Evolutionary conservation across 2,113 vertebrate genomes (phyloP).

Genomic region (Catagonus wagneri): DNA sequence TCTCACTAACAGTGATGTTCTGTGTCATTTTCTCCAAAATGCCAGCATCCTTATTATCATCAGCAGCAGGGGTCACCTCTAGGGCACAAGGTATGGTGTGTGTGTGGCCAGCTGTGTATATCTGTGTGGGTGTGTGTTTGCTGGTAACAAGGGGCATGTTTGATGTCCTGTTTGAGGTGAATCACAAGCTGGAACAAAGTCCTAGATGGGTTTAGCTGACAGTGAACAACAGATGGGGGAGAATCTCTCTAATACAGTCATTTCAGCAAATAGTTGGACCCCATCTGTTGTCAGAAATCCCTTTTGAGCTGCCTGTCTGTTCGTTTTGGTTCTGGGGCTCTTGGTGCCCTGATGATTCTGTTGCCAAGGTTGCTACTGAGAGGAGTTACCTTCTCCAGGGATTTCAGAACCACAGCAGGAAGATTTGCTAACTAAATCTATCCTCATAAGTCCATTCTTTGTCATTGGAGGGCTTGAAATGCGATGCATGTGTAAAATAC

Average conservation of each 20-base stretch:
- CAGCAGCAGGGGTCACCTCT: neutral
- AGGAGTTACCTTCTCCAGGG: constrained; percentile 55
- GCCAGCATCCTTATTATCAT: neutral
- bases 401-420: constrained; percentile 60
- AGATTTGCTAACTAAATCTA: neutral
- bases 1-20: constrained; percentile 1
- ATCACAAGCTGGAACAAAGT: constrained; percentile 45
- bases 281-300: constrained; percentile 3
- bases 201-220: neutral
- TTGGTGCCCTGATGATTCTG: constrained; percentile 61
- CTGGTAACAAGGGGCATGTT: constrained; percentile 45
- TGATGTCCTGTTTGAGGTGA: neutral
- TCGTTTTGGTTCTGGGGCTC: constrained; percentile 16
- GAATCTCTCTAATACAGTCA: neutral
- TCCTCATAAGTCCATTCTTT: neutral
- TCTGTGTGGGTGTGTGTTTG: neutral
- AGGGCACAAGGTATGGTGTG: neutral
- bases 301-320: constrained; percentile 26
- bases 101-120: neutral
- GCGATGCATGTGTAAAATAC: neutral
- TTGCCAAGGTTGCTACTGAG: constrained; percentile 80
- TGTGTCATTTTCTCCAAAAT: constrained; percentile 59
- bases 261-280: neutral
- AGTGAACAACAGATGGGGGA: neutral
- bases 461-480: neutral